Base-by-base conservation (phyloP, 2,113 vertebrate genomes). In the Lampris megalopsis region DNA sequence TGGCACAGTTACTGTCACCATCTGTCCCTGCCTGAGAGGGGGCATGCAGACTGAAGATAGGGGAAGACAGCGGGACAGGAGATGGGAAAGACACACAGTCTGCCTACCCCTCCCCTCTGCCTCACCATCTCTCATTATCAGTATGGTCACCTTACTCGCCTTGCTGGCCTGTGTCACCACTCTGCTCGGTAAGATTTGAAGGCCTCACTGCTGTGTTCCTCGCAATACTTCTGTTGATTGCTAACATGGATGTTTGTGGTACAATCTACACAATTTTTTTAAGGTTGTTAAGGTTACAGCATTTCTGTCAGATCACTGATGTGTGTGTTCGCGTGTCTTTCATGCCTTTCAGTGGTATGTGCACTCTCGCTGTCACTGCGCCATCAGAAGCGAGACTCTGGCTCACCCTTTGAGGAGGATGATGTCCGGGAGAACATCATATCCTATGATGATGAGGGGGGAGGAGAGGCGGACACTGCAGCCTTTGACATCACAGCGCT, bases 401-500 rank as follows among this genome's bases (percentile, higher is more conserved):
- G 88, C 73, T 92, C 91, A 2, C 79, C 93, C 45, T 81, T 88
- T 37, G 94, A 95, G 86, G 92, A 94, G 50, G 94, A 94, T 62
- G 94, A 95, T 71, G 91, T 95, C 83, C 84, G 94, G 59, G 94
- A 95, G 85, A 95, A 95, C 91, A 95, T 95, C 89, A 94, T 95
- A 75, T 93, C 93, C 75, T 96, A 97, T 2, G 96, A 97, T 9
- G 96, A 96, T 3, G 95, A 97, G 81, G 95, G 96, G 0, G 96
- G 96, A 0, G 96, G 96, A 9, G 96, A 97, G 36, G 96, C 96
- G 2, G 96, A 97, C 91, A 97, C 96, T 0, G 94, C 95, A 5
- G 96, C 96, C 37, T 97, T 97, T 36, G 96, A 97, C 94, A 97
- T 97, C 54, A 81, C 94, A 0, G 94, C 96, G 0, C 92, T 97